These are phyloP conservation scores for Solen grandis DNA, from an alignment of 1,140 invertebrate species.

Conservation along the genomic window DNA sequence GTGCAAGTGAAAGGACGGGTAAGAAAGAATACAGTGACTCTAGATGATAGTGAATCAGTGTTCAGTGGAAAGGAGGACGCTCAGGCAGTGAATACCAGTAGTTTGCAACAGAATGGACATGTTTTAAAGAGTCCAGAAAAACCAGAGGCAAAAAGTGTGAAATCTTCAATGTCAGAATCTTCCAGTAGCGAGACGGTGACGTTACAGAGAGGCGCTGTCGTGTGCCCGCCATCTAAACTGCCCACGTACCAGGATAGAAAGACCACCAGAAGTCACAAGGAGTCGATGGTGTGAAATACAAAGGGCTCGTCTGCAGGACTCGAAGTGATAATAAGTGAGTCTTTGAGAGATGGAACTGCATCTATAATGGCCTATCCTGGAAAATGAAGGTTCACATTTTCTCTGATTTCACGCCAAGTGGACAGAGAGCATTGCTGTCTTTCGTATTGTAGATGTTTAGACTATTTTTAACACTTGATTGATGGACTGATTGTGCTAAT, in stretches of 20 bases:
- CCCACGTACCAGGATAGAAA: not conserved
- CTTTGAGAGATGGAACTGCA: too few relatives aligned
- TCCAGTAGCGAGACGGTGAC: not conserved
- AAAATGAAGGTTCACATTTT: too few relatives aligned
- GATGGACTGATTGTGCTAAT: too few relatives aligned
- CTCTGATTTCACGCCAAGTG: too few relatives aligned
- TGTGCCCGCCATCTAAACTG: not conserved
- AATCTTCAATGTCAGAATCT: not conserved
- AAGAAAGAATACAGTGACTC: not conserved
- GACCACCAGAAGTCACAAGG: not conserved
- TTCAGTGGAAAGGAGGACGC: not conserved
- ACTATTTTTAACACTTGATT: too few relatives aligned
- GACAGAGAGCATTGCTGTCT: too few relatives aligned
- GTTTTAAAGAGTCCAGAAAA: not conserved
- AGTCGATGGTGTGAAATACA: not conserved
- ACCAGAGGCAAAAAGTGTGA: not conserved
- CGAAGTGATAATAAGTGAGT: too few relatives aligned
- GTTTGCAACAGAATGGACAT: too few relatives aligned
- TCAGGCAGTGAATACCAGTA: too few relatives aligned
- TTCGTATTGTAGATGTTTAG: too few relatives aligned
- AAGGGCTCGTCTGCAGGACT: too few relatives aligned
- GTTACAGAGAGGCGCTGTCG: not conserved
- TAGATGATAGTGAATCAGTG: not conserved
- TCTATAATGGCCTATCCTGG: too few relatives aligned
- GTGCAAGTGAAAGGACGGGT: not conserved